Base-by-base conservation (phyloP, 2,113 vertebrate genomes). In the Saimiri boliviensis region DNA sequence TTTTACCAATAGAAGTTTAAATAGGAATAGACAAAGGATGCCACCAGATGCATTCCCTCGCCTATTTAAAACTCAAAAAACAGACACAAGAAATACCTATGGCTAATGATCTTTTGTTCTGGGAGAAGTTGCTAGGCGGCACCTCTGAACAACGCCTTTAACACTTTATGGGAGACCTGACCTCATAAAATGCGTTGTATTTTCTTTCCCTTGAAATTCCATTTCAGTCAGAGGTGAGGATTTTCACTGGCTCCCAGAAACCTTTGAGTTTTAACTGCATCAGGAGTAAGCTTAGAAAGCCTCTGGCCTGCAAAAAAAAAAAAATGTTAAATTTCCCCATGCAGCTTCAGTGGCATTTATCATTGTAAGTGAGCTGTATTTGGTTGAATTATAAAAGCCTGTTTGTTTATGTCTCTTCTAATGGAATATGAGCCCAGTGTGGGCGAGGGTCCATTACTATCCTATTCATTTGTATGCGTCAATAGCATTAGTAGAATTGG, bases 131-230 rank as follows among this genome's bases (percentile, higher is more conserved):
- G 32, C 20, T 30, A 60, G 56, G 73, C 13, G 37, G 45, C 6
- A 8, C 27, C n/a, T 37, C 45, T 45, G 73, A 93, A 54, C 40
- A 66, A 49, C 4, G 21, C 30, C 66, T 58, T 63, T 45, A 90
- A 47, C 4, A 66, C 20, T 30, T 73, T 93, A 63, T 49, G 37
- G 45, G 80, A 83, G 54, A 82, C 21, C 21, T 23, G 42, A 20
- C 66, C 74, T 91, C 52, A 82, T 12, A 83, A 88, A 94, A 56
- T 27, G 8, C 1, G 8, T 8, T 76, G 30, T 60, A 56, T 76
- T 68, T 94, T 54, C 45, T 86, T 49, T 82, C 63, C 16, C 76
- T 86, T 86, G 30, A 90, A 87, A 92, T 87, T 79, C 74, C 45
- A 87, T 23, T 84, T 58, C n/a, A 76, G 32, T 74, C 42, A 89